These are phyloP conservation scores for Brachyptera risi DNA, from an alignment of 2,888 invertebrate species.

Conservation along the genomic window DNA sequence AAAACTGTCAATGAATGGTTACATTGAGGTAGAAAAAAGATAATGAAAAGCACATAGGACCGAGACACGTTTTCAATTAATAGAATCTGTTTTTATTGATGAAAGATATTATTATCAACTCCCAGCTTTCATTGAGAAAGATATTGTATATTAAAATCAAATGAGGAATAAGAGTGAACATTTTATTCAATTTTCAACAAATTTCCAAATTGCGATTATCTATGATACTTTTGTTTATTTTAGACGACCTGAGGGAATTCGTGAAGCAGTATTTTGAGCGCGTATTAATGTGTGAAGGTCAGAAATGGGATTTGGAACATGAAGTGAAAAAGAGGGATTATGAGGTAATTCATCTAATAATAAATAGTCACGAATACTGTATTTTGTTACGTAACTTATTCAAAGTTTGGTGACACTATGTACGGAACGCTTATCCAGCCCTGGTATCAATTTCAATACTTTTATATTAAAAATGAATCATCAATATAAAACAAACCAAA, in stretches of 20 bases:
- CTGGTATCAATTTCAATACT: too few relatives aligned
- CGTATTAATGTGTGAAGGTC: conserved; percentile 96
- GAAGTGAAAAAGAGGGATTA: conserved; percentile 99
- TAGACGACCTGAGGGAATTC: conserved; percentile 87
- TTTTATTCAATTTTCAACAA: neutral
- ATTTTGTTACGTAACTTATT: too few relatives aligned
- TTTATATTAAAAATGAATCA: too few relatives aligned
- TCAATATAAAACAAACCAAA: too few relatives aligned
- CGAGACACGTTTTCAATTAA: too few relatives aligned
- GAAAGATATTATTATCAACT: neutral
- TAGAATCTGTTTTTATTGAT: too few relatives aligned
- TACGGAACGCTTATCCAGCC: conserved; percentile 16
- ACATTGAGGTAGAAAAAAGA: too few relatives aligned
- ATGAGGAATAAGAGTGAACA: conserved; percentile 16
- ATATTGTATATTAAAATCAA: neutral
- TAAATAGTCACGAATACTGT: conserved; percentile 11
- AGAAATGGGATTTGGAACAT: conserved; percentile 99
- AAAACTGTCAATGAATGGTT: too few relatives aligned
- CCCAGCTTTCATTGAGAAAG: neutral
- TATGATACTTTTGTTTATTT: conserved; percentile 46
- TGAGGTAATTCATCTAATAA: conserved; percentile 66
- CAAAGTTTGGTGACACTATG: too few relatives aligned
- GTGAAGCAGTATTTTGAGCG: conserved; percentile 95
- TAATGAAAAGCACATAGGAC: too few relatives aligned
- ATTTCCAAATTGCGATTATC: conserved; percentile 22